A percentile compares a stretch with the other conserved stretches of the same genome.
These are phyloP conservation scores for Lithobates sylvaticus DNA, from an alignment of 2,797 vertebrate genomes.

Conservation along the genomic window DNA sequence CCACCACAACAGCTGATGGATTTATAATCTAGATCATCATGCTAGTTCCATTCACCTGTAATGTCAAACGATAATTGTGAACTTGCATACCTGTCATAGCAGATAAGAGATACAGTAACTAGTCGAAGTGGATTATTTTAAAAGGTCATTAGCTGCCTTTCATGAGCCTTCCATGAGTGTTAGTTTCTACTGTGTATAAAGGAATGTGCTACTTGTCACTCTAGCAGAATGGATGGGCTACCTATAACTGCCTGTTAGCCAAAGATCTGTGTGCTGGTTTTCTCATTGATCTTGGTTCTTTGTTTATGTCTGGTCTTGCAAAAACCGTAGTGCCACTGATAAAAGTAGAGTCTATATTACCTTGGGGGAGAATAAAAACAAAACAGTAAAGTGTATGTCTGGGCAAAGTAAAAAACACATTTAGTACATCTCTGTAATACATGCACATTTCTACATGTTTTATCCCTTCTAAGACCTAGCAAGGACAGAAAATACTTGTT, in stretches of 20 bases:
- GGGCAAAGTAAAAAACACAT: too few relatives aligned
- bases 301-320: not conserved
- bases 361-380: too few relatives aligned
- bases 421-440: too few relatives aligned
- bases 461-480: too few relatives aligned
- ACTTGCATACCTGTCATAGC: conserved; percentile 19
- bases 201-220: conserved; percentile 29
- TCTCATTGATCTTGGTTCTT: not conserved
- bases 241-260: conserved; percentile 20
- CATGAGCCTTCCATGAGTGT: conserved; percentile 33
- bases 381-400: too few relatives aligned
- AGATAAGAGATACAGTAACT: conserved; percentile 16
- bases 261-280: conserved; percentile 12
- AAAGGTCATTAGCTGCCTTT: conserved; percentile 29
- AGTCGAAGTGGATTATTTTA: conserved; percentile 16
- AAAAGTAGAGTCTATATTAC: too few relatives aligned
- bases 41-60: conserved; percentile 12
- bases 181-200: conserved; percentile 1
- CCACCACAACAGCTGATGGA: not conserved
- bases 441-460: too few relatives aligned
- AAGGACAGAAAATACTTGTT: too few relatives aligned
- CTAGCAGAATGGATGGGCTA: not conserved
- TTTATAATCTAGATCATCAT: not conserved
- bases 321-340: too few relatives aligned
- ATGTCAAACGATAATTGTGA: conserved; percentile 29